Percentiles rank a stretch among this genome's conserved stretches.
phyloP scores from a whole-genome alignment of 2,113 vertebrate species.

The Gambusia holbrooki region DNA sequence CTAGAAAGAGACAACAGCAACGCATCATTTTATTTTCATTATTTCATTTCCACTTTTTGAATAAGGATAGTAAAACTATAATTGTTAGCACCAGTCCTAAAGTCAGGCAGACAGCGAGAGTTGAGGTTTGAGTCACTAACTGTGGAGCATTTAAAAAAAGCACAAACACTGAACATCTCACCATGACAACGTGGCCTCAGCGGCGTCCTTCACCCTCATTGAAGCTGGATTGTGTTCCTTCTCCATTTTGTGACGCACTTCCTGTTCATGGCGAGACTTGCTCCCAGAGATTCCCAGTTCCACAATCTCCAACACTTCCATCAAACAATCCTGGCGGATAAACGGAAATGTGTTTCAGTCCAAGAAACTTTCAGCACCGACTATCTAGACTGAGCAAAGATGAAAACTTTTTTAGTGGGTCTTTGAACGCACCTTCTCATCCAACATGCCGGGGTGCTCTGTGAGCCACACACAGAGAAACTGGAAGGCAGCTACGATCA shows the following conservation, averaged over 20 bases:
- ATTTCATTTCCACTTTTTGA: too few relatives aligned
- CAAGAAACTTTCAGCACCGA: neutral
- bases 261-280: slow-evolving; percentile 92
- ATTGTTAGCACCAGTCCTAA: too few relatives aligned
- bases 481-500: slow-evolving; percentile 97
- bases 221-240: slow-evolving; percentile 96
- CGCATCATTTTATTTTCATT: neutral
- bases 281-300: slow-evolving; percentile 95
- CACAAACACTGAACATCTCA: slow-evolving; percentile 63
- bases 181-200: slow-evolving; percentile 94
- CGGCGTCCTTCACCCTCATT: slow-evolving; percentile 95
- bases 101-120: too few relatives aligned
- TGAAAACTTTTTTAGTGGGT: too few relatives aligned
- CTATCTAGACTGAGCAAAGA: neutral
- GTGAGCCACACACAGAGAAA: slow-evolving; percentile 97
- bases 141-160: too few relatives aligned
- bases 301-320: slow-evolving; percentile 95
- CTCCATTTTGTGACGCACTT: slow-evolving; percentile 93
- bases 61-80: too few relatives aligned
- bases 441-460: slow-evolving; percentile 92
- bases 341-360: neutral
- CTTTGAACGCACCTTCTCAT: slow-evolving; percentile 86
- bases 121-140: neutral
- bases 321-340: slow-evolving; percentile 87
- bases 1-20: neutral